A percentile compares a stretch with the other conserved stretches of the same genome.
Conservation (phyloP, 1,140 invertebrate genomes). For the Dufourea novaeangliae region DNA sequence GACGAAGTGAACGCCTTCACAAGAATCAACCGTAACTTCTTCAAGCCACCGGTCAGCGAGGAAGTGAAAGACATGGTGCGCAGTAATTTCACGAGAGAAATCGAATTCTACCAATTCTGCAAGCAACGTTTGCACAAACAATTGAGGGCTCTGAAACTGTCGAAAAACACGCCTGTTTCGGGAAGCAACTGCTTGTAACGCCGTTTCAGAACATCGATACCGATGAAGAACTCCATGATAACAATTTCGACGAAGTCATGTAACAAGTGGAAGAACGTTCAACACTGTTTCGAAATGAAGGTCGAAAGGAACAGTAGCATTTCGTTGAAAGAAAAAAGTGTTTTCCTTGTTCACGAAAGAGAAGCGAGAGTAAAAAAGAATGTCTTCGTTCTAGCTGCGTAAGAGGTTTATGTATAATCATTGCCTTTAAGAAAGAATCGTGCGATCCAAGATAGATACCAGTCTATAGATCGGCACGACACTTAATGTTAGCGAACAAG, state of each 20-base stretch:
- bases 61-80: slow-evolving; percentile 93
- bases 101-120: slow-evolving; percentile 96
- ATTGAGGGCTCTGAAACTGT: slow-evolving; percentile 85
- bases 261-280: neutral
- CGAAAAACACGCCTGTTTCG: neutral
- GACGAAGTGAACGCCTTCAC: slow-evolving; percentile 88
- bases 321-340: neutral
- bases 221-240: neutral
- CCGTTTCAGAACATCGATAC: neutral
- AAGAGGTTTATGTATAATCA: neutral
- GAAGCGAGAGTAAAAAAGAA: neutral
- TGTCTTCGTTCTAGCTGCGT: neutral
- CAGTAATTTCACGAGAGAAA: slow-evolving; percentile 93
- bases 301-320: neutral
- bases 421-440: neutral
- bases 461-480: neutral
- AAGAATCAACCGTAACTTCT: slow-evolving; percentile 92
- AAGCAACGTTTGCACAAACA: slow-evolving; percentile 92
- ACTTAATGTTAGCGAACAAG: neutral
- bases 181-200: slow-evolving; percentile 2
- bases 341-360: neutral
- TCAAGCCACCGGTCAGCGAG: slow-evolving; percentile 93
- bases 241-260: neutral
- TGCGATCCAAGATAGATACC: neutral
- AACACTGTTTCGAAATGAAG: neutral